Conservation (phyloP, 2,888 invertebrate genomes). For the Drosophila percnosoma region DNA sequence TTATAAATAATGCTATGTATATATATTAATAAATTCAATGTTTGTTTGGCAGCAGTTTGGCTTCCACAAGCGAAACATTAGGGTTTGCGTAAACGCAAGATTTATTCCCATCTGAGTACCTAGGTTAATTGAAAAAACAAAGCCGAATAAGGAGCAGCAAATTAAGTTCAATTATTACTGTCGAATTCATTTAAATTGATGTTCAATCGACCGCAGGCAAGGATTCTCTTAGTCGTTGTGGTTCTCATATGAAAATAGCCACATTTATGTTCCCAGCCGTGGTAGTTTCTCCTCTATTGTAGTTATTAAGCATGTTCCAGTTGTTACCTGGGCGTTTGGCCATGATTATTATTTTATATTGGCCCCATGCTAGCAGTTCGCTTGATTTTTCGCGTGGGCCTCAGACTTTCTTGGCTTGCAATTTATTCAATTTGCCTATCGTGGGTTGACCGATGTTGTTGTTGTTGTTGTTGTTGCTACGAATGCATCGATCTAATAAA, state of each 20-base stretch:
- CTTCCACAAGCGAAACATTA: neutral
- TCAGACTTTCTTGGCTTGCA: conserved; percentile 45
- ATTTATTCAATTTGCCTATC: conserved; percentile 51
- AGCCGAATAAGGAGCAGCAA: neutral
- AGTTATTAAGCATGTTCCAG: conserved; percentile 34
- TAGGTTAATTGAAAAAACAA: neutral
- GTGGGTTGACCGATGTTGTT: conserved; percentile 23
- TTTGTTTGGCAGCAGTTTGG: neutral
- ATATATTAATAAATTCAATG: neutral
- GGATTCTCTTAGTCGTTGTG: conserved; percentile 25
- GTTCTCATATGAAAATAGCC: conserved; percentile 30
- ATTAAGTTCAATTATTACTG: conserved; percentile 31
- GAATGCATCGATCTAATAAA: conserved; percentile 67
- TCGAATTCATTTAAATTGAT: conserved; percentile 61
- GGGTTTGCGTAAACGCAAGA: neutral
- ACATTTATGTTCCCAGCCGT: conserved; percentile 35
- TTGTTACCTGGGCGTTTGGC: conserved; percentile 63
- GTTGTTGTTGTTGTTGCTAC: conserved; percentile 22
- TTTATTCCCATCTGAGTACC: neutral
- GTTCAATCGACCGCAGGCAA: conserved; percentile 35
- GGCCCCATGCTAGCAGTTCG: conserved; percentile 67
- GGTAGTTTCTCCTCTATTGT: conserved; percentile 34
- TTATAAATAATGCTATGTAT: neutral
- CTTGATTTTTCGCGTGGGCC: conserved; percentile 59
- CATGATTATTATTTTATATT: conserved; percentile 66